phyloP scores from a whole-genome alignment of 2,113 vertebrate species.

The Brevimyrus niger region DNA sequence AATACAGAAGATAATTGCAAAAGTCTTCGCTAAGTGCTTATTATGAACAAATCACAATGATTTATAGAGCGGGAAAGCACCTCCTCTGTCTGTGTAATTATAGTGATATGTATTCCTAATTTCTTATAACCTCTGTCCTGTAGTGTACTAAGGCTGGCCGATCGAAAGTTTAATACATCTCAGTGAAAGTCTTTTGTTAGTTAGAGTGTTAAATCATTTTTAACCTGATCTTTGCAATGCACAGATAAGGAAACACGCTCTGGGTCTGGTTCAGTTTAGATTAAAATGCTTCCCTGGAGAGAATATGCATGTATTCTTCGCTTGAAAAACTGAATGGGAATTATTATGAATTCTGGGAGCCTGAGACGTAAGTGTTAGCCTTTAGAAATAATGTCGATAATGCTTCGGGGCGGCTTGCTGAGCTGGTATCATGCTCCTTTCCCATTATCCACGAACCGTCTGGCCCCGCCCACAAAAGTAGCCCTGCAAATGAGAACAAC shows the following conservation, averaged over 20 bases:
- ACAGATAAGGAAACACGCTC: conserved; percentile 17
- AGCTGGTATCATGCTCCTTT: background rate
- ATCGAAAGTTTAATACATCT: conserved; percentile 3
- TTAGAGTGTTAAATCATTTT: conserved; percentile 25
- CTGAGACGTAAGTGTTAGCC: conserved; percentile 8
- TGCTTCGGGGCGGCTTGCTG: conserved; percentile 6
- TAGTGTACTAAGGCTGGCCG: background rate
- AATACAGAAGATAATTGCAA: background rate
- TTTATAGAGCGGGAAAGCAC: conserved; percentile 9
- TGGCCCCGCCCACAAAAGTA: background rate
- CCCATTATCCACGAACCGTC: background rate
- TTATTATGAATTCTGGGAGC: conserved; percentile 16
- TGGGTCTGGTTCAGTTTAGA: conserved; percentile 16
- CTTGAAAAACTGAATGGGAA: conserved; percentile 5
- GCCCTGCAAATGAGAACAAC: background rate
- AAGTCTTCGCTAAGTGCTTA: conserved; percentile 1
- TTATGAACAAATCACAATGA: conserved; percentile 15
- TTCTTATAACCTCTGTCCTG: background rate
- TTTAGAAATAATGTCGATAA: conserved; percentile 7
- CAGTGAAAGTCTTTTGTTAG: conserved; percentile 20
- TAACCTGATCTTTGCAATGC: conserved; percentile 21
- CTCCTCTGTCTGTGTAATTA: conserved; percentile 9
- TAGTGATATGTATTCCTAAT: conserved; percentile 1
- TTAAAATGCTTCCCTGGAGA: conserved; percentile 21
- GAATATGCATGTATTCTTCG: conserved; percentile 4